These are phyloP conservation scores for Argyra leucocephala DNA, from an alignment of 2,888 invertebrate species.

Conservation along the genomic window DNA sequence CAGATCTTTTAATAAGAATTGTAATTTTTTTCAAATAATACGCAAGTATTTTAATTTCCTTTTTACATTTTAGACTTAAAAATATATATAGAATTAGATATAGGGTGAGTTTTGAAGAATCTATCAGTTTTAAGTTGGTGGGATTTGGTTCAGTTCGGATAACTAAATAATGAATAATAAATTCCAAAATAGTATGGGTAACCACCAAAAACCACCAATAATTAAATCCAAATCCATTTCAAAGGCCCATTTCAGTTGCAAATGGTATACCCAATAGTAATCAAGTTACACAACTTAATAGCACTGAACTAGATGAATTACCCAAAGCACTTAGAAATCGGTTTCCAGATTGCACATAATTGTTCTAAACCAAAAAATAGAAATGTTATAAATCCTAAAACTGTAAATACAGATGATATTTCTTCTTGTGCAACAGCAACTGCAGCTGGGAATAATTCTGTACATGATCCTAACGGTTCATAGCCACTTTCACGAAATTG, in stretches of 20 bases:
- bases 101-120: too few relatives aligned
- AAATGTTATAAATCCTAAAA: conserved; percentile 73
- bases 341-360: conserved; percentile 84
- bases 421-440: conserved; percentile 63
- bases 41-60: neutral
- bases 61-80: neutral
- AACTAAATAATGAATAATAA: too few relatives aligned
- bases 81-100: neutral
- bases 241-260: conserved; percentile 76
- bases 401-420: conserved; percentile 80
- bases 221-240: conserved; percentile 70
- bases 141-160: too few relatives aligned
- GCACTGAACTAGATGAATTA: conserved; percentile 64
- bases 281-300: conserved; percentile 69
- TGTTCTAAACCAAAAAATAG: conserved; percentile 82
- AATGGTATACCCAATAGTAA: conserved; percentile 74
- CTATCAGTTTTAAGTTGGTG: too few relatives aligned
- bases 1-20: too few relatives aligned
- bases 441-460: conserved; percentile 83
- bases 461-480: conserved; percentile 73
- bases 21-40: neutral
- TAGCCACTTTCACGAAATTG: conserved; percentile 62
- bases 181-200: conserved; percentile 68
- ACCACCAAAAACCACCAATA: conserved; percentile 79
- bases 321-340: conserved; percentile 70